Conservation (phyloP, 1,140 invertebrate species). For the Temnothorax nylanderi region DNA sequence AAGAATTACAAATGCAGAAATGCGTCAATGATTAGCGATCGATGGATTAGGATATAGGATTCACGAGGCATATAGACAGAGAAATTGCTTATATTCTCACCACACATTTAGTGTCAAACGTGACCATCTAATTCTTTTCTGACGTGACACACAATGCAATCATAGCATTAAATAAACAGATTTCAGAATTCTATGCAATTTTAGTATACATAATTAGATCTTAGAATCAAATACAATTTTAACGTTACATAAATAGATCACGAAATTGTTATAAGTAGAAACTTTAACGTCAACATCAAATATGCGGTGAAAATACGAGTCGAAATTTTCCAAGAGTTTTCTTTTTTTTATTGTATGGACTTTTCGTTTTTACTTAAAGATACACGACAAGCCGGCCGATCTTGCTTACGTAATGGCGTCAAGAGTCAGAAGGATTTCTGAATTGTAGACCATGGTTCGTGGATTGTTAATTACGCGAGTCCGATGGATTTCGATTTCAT, state of each 20-base stretch:
- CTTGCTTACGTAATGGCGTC: conserved; percentile 71
- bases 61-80: background rate
- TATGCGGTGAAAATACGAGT: conserved; percentile 32
- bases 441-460: conserved; percentile 1
- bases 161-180: background rate
- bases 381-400: conserved; percentile 70
- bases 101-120: conserved; percentile 8
- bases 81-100: conserved; percentile 20
- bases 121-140: background rate
- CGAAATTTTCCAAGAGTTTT: conserved; percentile 58
- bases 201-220: background rate
- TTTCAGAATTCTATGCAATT: background rate
- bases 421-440: conserved; percentile 67
- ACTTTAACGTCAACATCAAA: conserved; percentile 4
- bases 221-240: background rate
- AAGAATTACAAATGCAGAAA: conserved; percentile 23
- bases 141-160: background rate
- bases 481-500: background rate
- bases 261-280: background rate
- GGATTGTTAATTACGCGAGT: background rate
- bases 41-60: background rate
- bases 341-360: conserved; percentile 66
- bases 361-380: conserved; percentile 75
- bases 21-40: background rate
- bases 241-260: background rate